phyloP scores from a whole-genome alignment of 2,797 vertebrate species.

The Hoplostethus atlanticus region DNA sequence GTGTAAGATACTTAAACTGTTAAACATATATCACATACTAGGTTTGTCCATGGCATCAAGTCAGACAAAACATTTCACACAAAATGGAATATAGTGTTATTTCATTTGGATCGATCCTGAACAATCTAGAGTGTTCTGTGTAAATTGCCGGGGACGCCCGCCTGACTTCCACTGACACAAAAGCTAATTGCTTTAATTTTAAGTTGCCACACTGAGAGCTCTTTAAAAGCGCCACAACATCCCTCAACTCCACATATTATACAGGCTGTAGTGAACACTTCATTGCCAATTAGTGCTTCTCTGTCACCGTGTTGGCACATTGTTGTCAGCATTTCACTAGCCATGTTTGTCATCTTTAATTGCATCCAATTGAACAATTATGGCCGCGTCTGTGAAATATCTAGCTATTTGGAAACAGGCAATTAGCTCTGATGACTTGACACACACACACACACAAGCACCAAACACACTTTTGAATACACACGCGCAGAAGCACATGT shows the following conservation, averaged over 20 bases:
- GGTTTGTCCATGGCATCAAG: not conserved
- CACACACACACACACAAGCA: not conserved
- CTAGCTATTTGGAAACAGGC: constrained; percentile 24
- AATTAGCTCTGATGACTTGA: constrained; percentile 23
- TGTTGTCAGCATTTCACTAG: constrained; percentile 11
- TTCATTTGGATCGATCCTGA: too few relatives aligned
- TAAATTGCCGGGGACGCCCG: too few relatives aligned
- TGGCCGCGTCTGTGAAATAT: constrained; percentile 15
- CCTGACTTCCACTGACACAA: not conserved
- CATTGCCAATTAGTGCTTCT: constrained; percentile 26
- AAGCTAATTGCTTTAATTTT: constrained; percentile 7
- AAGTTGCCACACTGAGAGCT: not conserved
- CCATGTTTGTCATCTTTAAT: constrained; percentile 46
- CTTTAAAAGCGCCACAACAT: not conserved
- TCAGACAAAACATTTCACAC: not conserved
- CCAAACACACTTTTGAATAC: not conserved
- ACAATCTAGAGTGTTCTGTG: too few relatives aligned
- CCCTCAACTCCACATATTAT: not conserved
- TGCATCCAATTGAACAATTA: constrained; percentile 38
- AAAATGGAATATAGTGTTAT: too few relatives aligned
- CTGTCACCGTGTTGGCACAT: not conserved
- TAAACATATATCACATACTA: not conserved
- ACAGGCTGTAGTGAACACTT: constrained; percentile 2
- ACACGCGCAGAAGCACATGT: not conserved
- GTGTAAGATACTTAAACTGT: not conserved